These are phyloP conservation scores for Anseranas semipalmata DNA, from an alignment of 2,113 vertebrate species.

Conservation along the genomic window DNA sequence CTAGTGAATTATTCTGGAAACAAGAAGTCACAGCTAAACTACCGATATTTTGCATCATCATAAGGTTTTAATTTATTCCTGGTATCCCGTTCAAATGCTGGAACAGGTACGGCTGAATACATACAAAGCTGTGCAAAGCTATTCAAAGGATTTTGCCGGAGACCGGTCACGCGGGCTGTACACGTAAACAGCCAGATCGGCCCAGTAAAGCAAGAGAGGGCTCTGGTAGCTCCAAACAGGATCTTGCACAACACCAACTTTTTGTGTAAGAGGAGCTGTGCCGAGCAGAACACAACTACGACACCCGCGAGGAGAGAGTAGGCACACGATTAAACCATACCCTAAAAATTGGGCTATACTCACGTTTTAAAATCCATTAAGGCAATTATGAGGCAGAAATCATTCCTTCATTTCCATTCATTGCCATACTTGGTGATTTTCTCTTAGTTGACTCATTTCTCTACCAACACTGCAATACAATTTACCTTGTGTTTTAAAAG, in stretches of 20 bases:
- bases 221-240: neutral
- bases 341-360: neutral
- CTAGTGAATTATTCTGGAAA: neutral
- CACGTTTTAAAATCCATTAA: slow-evolving; percentile 14
- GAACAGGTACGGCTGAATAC: neutral
- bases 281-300: neutral
- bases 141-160: neutral
- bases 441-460: slow-evolving; percentile 12
- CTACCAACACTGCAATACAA: neutral
- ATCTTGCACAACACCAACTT: neutral
- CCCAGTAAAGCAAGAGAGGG: accelerated
- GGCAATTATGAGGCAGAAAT: neutral
- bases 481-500: neutral
- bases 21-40: neutral
- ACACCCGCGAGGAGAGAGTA: neutral
- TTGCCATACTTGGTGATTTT: neutral
- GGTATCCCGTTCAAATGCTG: neutral
- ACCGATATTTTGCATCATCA: neutral
- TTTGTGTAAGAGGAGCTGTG: neutral
- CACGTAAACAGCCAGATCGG: neutral
- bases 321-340: neutral
- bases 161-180: neutral
- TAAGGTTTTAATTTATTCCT: neutral
- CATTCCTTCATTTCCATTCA: neutral
- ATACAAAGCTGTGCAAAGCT: neutral